Percentiles rank a stretch among this genome's conserved stretches.
phyloP scores from a whole-genome alignment of 2,113 vertebrate species.

The Manacus vitellinus region DNA sequence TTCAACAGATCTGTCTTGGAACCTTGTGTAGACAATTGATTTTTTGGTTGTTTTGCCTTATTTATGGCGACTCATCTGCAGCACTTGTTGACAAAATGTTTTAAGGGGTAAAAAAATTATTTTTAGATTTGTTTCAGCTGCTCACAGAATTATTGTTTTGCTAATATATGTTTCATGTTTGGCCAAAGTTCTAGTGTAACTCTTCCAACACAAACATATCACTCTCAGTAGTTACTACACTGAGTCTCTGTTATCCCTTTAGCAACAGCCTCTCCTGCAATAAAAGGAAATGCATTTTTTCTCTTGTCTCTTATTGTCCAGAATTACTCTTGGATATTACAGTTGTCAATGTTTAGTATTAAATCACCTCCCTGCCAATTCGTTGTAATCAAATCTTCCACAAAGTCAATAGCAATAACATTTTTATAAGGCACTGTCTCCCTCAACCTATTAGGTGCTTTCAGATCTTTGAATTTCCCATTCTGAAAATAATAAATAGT shows the following conservation, averaged over 20 bases:
- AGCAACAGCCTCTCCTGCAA: background rate
- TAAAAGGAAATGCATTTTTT: background rate
- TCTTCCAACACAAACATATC: background rate
- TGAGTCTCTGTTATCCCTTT: background rate
- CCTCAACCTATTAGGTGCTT: background rate
- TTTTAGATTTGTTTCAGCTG: background rate
- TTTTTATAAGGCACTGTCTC: conserved; percentile 49
- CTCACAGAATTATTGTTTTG: background rate
- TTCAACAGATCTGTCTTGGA: background rate
- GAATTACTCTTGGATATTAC: conserved; percentile 49
- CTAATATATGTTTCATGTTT: background rate
- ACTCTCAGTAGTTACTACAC: background rate
- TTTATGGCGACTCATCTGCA: background rate
- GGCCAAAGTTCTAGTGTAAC: background rate
- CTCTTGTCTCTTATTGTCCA: background rate
- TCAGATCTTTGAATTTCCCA: conserved; percentile 22
- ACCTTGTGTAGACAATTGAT: background rate
- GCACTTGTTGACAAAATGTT: background rate
- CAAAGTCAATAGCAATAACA: conserved; percentile 62
- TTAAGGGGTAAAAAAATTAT: background rate
- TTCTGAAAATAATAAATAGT: background rate
- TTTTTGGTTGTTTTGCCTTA: background rate
- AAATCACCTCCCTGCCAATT: conserved; percentile 61
- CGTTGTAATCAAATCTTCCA: conserved; percentile 56
- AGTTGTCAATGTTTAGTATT: conserved; percentile 39